These are phyloP conservation scores for Chelonoidis abingdonii DNA, from an alignment of 2,113 vertebrate species.

Conservation along the genomic window DNA sequence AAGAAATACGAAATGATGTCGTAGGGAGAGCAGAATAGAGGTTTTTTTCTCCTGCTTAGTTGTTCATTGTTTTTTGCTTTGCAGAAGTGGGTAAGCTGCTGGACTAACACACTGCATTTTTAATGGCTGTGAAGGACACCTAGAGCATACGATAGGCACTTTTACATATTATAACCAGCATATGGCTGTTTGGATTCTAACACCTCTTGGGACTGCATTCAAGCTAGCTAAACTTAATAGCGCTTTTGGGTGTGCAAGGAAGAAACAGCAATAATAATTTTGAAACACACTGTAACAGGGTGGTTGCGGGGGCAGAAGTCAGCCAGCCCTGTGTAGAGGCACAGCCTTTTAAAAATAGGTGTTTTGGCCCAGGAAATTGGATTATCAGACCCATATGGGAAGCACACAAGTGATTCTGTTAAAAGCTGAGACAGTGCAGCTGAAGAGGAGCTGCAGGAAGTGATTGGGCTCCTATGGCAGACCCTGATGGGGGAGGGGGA, in stretches of 20 bases:
- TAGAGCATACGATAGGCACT: background rate
- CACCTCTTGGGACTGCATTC: fast-evolving
- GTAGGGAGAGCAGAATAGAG: background rate
- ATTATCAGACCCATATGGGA: too few relatives aligned
- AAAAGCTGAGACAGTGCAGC: too few relatives aligned
- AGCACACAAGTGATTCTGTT: too few relatives aligned
- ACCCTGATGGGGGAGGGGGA: too few relatives aligned
- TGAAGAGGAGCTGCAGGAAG: too few relatives aligned
- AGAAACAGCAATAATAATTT: background rate
- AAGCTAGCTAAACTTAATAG: background rate
- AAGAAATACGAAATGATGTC: conserved; percentile 1
- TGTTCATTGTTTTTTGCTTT: background rate
- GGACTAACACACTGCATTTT: background rate
- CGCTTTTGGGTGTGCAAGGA: background rate
- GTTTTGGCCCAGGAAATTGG: too few relatives aligned
- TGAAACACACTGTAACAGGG: background rate
- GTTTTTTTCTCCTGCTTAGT: background rate
- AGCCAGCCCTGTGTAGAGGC: too few relatives aligned
- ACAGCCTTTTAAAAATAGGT: too few relatives aligned
- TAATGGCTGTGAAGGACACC: background rate
- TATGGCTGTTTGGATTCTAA: background rate
- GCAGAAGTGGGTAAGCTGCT: background rate
- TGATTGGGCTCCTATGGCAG: too few relatives aligned
- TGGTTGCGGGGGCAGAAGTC: too few relatives aligned
- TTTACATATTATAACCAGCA: background rate